Evolutionary conservation across 2,888 invertebrate species (phyloP), one percentile per base, ranked within the genome.

Genomic region (Amphiduros pacificus): DNA sequence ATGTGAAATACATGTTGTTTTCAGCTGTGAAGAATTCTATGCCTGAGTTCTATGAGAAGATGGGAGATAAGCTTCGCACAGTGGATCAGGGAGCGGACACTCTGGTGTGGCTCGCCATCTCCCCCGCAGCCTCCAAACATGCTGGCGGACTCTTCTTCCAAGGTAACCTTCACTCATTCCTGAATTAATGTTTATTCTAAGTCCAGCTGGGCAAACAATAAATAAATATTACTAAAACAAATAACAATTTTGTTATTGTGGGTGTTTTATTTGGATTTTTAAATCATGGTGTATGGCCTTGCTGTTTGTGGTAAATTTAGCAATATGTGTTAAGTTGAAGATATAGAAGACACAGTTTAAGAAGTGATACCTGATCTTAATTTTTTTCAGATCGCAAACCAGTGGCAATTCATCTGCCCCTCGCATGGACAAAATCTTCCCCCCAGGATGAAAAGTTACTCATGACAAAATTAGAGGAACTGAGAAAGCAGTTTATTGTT

Each of bases 71-170:
- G 36, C 73, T 85, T 56, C 70, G 85, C 36, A 82, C 81, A 3
- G 70, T 80, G 6, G 82, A 80, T 40, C 78, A 85, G 71, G 85
- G 85, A 1, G 84, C 84, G 11, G 85, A 85, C 67, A 85, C 84
- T 0, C 72, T 82, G 0, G 68, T 84, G 2, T 85, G 85, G 85
- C 71, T 85, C 32, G 82, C 84, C 20, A 65, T 84, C 17, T 76
- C 82, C 14, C 70, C 74, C 0, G 73, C 77, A 9, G 79, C 80
- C 1, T 60, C 72, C 1, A 65, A 74, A 52, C 71, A 74, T 24
- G 71, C 73, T 4, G 79, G 76, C 66, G 84, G 84, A n/a, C 69
- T 74, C 11, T 84, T 84, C 70, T 84, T 80, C 69, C 83, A 83
- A 76, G 82, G 74, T 77, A 63, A 44, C 61, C 1, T 36, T 11